Conservation (phyloP, 1,140 invertebrate genomes). For the Papilio polytes region DNA sequence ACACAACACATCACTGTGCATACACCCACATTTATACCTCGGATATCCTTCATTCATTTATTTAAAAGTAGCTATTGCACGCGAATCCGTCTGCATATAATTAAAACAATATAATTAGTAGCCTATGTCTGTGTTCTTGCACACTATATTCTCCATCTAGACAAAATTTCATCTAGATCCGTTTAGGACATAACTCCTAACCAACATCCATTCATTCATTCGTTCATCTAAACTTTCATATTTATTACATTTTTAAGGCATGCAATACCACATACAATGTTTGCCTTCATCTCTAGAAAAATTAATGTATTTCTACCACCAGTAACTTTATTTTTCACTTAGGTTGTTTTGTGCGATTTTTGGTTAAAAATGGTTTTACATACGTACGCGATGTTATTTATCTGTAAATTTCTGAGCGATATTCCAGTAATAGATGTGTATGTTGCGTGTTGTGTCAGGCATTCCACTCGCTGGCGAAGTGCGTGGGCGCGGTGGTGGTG, state of each 20-base stretch:
- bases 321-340: neutral
- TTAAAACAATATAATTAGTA: too few relatives aligned
- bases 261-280: neutral
- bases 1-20: neutral
- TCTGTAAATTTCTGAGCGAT: neutral
- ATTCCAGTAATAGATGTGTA: neutral
- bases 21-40: neutral
- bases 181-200: too few relatives aligned
- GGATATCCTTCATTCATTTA: too few relatives aligned
- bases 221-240: too few relatives aligned
- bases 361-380: neutral
- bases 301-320: neutral
- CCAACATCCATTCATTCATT: too few relatives aligned
- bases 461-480: slow-evolving; percentile 97
- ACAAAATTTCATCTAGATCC: too few relatives aligned
- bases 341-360: neutral
- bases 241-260: too few relatives aligned
- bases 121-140: too few relatives aligned
- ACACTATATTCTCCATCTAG: too few relatives aligned
- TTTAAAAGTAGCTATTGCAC: too few relatives aligned
- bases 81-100: too few relatives aligned
- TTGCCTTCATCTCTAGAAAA: neutral
- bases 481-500: slow-evolving; percentile 95
- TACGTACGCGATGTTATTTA: neutral
- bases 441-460: slow-evolving; percentile 84